These are phyloP conservation scores for Drosophila neonasuta DNA, from an alignment of 2,888 invertebrate species.

Conservation along the genomic window DNA sequence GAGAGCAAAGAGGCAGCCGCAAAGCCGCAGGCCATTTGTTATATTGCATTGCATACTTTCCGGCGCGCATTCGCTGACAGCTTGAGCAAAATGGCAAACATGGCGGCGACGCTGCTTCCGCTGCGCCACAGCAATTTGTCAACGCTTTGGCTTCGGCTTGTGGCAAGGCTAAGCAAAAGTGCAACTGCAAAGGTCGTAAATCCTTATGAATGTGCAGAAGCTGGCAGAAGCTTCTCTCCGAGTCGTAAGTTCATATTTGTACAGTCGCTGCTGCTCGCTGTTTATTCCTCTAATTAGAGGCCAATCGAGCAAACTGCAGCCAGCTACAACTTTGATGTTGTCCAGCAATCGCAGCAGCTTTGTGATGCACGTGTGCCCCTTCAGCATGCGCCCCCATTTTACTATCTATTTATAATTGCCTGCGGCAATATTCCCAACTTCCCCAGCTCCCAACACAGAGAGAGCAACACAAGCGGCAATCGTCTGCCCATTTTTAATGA, in stretches of 20 bases:
- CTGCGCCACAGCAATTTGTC: conserved; percentile 65
- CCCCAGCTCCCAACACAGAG: conserved; percentile 27
- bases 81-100: conserved; percentile 76
- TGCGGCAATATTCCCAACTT: conserved; percentile 44
- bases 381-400: not conserved
- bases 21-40: conserved; percentile 67
- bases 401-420: conserved; percentile 66
- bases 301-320: conserved; percentile 7
- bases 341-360: conserved; percentile 35
- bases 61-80: conserved; percentile 66
- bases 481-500: conserved; percentile 62
- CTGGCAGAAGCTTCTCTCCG: not conserved
- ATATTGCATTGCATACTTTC: conserved; percentile 66
- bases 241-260: conserved; percentile 31
- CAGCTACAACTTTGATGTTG: conserved; percentile 44
- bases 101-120: conserved; percentile 28
- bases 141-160: conserved; percentile 68
- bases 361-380: conserved; percentile 25
- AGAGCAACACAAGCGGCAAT: conserved; percentile 29
- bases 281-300: conserved; percentile 38
- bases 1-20: no score
- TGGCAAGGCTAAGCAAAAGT: conserved; percentile 68
- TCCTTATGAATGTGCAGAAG: conserved; percentile 57
- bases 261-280: conserved; percentile 21
- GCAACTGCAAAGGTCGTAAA: conserved; percentile 48